phyloP scores from a whole-genome alignment of 2,797 vertebrate species.

The Paramormyrops hopkinsi region DNA sequence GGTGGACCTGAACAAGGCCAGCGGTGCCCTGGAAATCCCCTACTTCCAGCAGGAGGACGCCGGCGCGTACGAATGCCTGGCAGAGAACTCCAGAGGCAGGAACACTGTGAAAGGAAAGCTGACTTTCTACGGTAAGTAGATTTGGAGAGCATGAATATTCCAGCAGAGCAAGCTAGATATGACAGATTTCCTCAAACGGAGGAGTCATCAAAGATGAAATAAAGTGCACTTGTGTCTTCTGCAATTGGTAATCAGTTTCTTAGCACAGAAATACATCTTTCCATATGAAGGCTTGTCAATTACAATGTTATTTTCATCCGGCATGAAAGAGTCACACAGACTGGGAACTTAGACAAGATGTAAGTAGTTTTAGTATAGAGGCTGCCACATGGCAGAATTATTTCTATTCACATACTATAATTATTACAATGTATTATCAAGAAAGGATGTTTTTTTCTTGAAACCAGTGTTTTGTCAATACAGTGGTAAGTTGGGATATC shows the following conservation, averaged over 20 bases:
- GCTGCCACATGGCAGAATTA: conserved; percentile 62
- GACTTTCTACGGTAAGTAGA: conserved; percentile 83
- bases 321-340: conserved; percentile 53
- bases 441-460: neutral
- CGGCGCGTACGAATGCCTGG: conserved; percentile 82
- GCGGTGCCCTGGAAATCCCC: conserved; percentile 86
- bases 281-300: conserved; percentile 57
- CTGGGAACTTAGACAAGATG: conserved; percentile 53
- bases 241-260: conserved; percentile 18
- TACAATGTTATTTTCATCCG: conserved; percentile 66
- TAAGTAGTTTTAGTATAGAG: conserved; percentile 48
- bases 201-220: conserved; percentile 40
- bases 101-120: conserved; percentile 88
- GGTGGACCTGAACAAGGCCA: conserved; percentile 79
- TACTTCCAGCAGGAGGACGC: conserved; percentile 94
- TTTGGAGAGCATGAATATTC: conserved; percentile 49
- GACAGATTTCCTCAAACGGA: conserved; percentile 51
- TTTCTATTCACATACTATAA: conserved; percentile 54
- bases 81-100: conserved; percentile 87
- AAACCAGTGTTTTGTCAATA: neutral
- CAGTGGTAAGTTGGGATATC: neutral
- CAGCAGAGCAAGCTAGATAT: conserved; percentile 43
- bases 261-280: conserved; percentile 40
- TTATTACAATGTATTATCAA: conserved; percentile 31
- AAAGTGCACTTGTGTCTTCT: conserved; percentile 29